Evolutionary conservation across 2,888 invertebrate species (phyloP).

Genomic region (Erebia epiphron): DNA sequence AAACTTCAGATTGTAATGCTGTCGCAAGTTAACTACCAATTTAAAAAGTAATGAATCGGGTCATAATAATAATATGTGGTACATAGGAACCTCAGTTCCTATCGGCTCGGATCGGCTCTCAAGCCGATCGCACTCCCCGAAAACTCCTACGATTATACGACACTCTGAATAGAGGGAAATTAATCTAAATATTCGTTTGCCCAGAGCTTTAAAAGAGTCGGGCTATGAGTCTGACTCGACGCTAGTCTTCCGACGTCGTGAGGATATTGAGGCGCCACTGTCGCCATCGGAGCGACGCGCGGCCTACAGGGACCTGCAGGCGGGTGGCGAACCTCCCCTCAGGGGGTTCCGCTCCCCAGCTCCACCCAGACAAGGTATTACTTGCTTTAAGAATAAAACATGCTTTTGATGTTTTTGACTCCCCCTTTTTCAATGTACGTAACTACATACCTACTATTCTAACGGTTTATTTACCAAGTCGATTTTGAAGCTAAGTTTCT

Average conservation of each 20-base stretch:
- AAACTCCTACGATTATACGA: too few relatives aligned
- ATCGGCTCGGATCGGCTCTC: too few relatives aligned
- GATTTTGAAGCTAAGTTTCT: background rate
- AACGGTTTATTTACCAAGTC: background rate
- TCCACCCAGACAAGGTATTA: constrained; percentile 84
- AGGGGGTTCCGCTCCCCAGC: constrained; percentile 95
- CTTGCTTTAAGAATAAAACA: constrained; percentile 2
- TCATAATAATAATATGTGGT: too few relatives aligned
- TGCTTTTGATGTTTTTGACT: constrained; percentile 1
- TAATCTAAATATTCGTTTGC: background rate
- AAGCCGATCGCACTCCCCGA: too few relatives aligned
- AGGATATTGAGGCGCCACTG: constrained; percentile 85
- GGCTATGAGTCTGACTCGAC: constrained; percentile 97
- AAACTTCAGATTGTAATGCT: too few relatives aligned
- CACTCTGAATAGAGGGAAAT: too few relatives aligned
- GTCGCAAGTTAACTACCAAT: too few relatives aligned
- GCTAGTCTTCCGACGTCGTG: constrained; percentile 90
- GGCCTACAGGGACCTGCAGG: constrained; percentile 94
- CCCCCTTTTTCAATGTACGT: background rate
- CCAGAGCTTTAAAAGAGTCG: constrained; percentile 92
- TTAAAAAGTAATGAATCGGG: too few relatives aligned
- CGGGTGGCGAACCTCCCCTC: constrained; percentile 97
- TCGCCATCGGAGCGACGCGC: constrained; percentile 93
- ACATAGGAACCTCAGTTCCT: too few relatives aligned
- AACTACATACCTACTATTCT: too few relatives aligned